Evolutionary conservation across 1,140 invertebrate species (phyloP).

Genomic region (Drosophila serrata): DNA sequence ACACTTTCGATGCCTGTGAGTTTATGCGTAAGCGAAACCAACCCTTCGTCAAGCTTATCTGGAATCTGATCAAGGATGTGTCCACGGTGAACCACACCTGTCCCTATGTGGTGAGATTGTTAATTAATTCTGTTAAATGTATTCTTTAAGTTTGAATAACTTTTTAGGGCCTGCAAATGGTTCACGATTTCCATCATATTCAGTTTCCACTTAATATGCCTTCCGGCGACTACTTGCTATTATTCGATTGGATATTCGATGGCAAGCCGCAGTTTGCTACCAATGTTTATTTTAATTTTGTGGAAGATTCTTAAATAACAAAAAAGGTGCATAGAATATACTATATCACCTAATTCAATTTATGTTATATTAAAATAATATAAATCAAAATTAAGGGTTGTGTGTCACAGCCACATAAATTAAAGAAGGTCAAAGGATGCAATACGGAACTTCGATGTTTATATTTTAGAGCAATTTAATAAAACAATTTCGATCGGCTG

Average conservation of each 20-base stretch:
- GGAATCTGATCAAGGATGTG: conserved; percentile 38
- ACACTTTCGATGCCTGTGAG: conserved; percentile 43
- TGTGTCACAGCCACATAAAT: no score
- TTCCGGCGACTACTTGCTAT: conserved; percentile 45
- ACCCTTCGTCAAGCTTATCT: conserved; percentile 29
- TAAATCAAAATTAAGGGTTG: background rate
- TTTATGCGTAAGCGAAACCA: conserved; percentile 39
- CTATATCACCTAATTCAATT: background rate
- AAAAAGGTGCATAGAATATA: background rate
- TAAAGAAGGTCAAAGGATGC: no score
- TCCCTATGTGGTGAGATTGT: conserved; percentile 39
- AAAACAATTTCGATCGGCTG: background rate
- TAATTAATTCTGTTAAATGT: background rate
- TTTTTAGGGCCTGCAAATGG: conserved; percentile 37
- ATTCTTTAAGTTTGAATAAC: background rate
- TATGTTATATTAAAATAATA: background rate
- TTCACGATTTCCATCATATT: conserved; percentile 41
- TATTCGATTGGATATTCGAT: conserved; percentile 40
- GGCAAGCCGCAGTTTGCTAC: conserved; percentile 31
- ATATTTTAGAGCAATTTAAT: no score
- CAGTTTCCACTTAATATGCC: background rate
- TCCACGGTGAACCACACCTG: conserved; percentile 59
- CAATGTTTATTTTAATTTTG: conserved; percentile 45
- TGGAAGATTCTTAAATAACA: conserved; percentile 15
- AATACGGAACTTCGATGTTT: background rate